These are phyloP conservation scores for Semicossyphus pulcher DNA, from an alignment of 2,113 vertebrate genomes.

Conservation along the genomic window DNA sequence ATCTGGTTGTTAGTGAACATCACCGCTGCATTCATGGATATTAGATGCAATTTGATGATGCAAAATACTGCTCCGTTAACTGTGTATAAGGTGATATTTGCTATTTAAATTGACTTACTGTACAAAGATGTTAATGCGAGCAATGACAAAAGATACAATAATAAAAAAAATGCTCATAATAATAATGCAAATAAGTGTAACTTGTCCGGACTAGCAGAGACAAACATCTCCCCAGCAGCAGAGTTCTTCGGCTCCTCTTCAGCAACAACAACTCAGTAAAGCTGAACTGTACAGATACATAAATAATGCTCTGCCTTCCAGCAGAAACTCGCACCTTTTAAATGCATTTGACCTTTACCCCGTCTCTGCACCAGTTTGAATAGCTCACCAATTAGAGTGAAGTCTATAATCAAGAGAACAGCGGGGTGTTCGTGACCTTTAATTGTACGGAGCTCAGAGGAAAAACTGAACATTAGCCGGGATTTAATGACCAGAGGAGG, in stretches of 20 bases:
- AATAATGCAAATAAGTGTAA: neutral
- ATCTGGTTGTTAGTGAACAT: neutral
- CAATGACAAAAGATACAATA: neutral
- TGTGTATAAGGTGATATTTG: neutral
- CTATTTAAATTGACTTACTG: neutral
- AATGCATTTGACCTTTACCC: conserved; percentile 71
- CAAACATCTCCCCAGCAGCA: neutral
- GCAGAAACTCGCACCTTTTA: conserved; percentile 38
- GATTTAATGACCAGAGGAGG: conserved; percentile 52
- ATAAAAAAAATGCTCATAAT: neutral
- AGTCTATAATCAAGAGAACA: conserved; percentile 59
- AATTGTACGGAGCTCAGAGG: conserved; percentile 41
- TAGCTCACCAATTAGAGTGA: conserved; percentile 62
- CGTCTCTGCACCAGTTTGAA: conserved; percentile 54
- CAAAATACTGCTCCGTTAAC: no score
- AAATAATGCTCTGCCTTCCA: conserved; percentile 27
- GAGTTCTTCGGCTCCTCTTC: neutral
- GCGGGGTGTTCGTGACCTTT: conserved; percentile 71
- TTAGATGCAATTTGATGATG: neutral
- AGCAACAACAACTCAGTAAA: no score
- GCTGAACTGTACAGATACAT: no score
- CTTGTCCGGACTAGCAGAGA: neutral
- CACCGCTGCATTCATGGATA: neutral
- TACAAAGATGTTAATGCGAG: neutral
- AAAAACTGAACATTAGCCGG: conserved; percentile 42